Evolutionary conservation across 2,888 invertebrate genomes (phyloP), one percentile per base, ranked within the genome.

Genomic region (Cecidostiba fungosa): DNA sequence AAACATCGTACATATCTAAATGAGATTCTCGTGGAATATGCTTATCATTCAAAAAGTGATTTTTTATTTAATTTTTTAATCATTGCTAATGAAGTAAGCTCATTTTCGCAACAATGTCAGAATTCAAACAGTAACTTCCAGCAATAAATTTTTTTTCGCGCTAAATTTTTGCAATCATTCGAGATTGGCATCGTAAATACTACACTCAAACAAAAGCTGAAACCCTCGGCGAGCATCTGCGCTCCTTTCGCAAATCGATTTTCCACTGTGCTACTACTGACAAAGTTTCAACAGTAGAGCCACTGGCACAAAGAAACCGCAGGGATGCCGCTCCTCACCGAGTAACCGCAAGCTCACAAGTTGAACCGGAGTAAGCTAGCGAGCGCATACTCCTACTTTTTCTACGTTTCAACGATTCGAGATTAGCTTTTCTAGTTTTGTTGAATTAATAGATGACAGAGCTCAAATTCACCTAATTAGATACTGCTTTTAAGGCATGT

Each of bases 281-380:
- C 72, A 59, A 77, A 83, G 72, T 83, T 83, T 72, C 54, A n/a
- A 69, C 43, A 26, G 32, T 23, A 23, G 16, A 39, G 85, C 62
- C 39, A 50, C 23, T 70, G 84, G 70, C 77, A 88, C 88, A 89
- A 89, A 90, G 90, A 87, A 87, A 89, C 87, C 88, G 87, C 86
- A 79, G 77, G 69, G 86, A 88, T 86, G 82, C 89, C 86, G 82
- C n/a, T 16, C 36, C n/a, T 73, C 16, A 32, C 32, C 72, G 29
- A 62, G 23, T 23, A 50, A 66, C 62, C 62, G 66, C 84, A 54
- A n/a, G 54, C 36, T n/a, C 12, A 23, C 62, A 74, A 23, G 73
- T 77, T 14, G 26, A 23, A 19, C 72, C n/a, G 10, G 72, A 72
- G 43, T 43, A 39, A 43, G 39, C 43, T 14, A 47, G 23, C 43